Base-by-base conservation (phyloP, 2,113 vertebrate genomes). In the Cyprinus carpio region DNA sequence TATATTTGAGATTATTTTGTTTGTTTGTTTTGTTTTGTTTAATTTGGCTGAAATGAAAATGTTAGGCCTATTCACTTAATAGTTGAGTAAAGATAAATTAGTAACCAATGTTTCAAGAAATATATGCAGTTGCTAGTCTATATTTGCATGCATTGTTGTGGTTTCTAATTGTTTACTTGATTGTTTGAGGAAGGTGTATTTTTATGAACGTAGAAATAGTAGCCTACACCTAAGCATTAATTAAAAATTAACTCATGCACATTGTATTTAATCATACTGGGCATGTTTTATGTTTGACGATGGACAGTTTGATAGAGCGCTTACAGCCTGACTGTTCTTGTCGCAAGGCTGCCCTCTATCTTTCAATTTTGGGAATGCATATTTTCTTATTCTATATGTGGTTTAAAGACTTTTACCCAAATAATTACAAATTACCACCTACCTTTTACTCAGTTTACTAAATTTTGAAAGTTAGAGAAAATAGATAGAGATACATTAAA, bases 281-380 rank as follows among this genome's bases (percentile, higher is more conserved):
- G 13, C 13, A 51, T 51, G 4, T 51, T 51, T 51, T 51, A 51
- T 0, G 49, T 51, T 31, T 51, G 75, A 23, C 2, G 2, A 31
- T 31, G 9, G 25, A 10, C 74, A 29, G 43, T 79, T 79, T 79
- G 27, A 79, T 62, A 62, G 18, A 27, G 58, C 71, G 60, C 25
- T 51, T 6, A 10, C 29, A 16, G 31, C 31, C 8, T 27, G 85
- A 23, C 46, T 85, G 86, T 89, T 81, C 80, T 79, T 85, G 84
- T 87, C 84, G 65, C 88, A 87, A 89, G 86, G 88, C 84, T 87
- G 88, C 88, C 88, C 86, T 87, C 88, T 89, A 84, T 89, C 84
- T 86, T 69, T 69, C 65, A 62, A 15, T 20, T 11, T 20, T 11
- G 27, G 56, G 40, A 84, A 49, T 65, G 20, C 56, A 40, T 46